These are phyloP conservation scores for Leptothorax acervorum DNA, from an alignment of 2,888 invertebrate species.

Conservation along the genomic window DNA sequence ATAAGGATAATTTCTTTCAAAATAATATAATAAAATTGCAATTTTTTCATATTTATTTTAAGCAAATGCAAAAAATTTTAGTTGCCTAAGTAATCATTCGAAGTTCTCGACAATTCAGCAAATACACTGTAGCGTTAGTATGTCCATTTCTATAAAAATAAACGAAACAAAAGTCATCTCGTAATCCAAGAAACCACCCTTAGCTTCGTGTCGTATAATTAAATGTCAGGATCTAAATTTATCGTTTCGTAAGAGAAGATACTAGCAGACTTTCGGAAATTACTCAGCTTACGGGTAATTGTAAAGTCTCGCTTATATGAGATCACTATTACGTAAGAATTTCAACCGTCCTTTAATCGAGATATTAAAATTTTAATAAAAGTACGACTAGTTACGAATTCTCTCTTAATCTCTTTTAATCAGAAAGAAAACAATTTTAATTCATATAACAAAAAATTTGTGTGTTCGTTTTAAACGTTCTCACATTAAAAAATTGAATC, in stretches of 20 bases:
- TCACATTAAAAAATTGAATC: constrained; percentile 9
- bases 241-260: constrained; percentile 42
- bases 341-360: not conserved
- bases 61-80: not conserved
- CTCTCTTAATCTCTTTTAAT: not conserved
- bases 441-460: constrained; percentile 8
- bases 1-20: not conserved
- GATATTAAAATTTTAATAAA: constrained; percentile 7
- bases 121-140: constrained; percentile 17
- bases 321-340: constrained; percentile 15
- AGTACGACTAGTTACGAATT: not conserved
- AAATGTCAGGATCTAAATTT: constrained; percentile 58
- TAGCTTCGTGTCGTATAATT: constrained; percentile 54
- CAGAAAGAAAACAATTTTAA: not conserved
- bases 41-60: not conserved
- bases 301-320: constrained; percentile 10
- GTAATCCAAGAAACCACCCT: constrained; percentile 48
- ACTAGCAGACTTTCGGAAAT: constrained; percentile 49
- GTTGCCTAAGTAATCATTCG: not conserved
- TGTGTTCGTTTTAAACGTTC: not conserved
- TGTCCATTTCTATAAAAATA: constrained; percentile 48
- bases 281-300: constrained; percentile 31
- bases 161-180: constrained; percentile 49
- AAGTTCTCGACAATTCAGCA: not conserved
- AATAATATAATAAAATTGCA: not conserved